These are phyloP conservation scores for Bimastos eiseni DNA, from an alignment of 2,888 invertebrate species.

Conservation along the genomic window DNA sequence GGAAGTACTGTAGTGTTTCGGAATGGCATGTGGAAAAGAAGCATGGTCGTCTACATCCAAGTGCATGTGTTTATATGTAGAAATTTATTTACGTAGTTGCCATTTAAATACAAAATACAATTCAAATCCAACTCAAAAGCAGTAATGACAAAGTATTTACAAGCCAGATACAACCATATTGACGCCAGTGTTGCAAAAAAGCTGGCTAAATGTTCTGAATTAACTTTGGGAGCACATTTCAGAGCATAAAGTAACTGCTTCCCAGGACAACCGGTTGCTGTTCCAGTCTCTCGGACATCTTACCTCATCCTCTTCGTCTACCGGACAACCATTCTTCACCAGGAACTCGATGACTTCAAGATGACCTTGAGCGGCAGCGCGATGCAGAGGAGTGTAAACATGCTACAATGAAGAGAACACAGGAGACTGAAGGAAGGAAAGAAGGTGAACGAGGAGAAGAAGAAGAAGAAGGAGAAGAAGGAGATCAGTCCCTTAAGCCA, in stretches of 20 bases:
- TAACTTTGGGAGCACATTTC: not conserved
- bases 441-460: not conserved
- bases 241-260: not conserved
- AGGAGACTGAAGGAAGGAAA: not conserved
- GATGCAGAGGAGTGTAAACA: slow-evolving; percentile 76
- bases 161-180: not conserved
- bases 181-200: not conserved
- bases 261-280: not conserved
- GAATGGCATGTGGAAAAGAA: too few relatives aligned
- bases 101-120: too few relatives aligned
- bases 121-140: not conserved
- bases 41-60: too few relatives aligned
- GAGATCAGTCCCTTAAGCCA: slow-evolving; percentile 50
- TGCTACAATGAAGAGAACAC: slow-evolving; percentile 62
- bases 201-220: not conserved
- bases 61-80: too few relatives aligned
- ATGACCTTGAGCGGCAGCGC: slow-evolving; percentile 82
- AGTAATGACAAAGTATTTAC: not conserved
- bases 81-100: too few relatives aligned
- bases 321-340: slow-evolving; percentile 71
- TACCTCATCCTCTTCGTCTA: slow-evolving; percentile 77
- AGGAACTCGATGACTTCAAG: slow-evolving; percentile 74
- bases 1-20: too few relatives aligned
- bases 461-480: not conserved
- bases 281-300: slow-evolving; percentile 60